phyloP scores from a whole-genome alignment of 2,113 vertebrate species.

The Nothocercus julius region DNA sequence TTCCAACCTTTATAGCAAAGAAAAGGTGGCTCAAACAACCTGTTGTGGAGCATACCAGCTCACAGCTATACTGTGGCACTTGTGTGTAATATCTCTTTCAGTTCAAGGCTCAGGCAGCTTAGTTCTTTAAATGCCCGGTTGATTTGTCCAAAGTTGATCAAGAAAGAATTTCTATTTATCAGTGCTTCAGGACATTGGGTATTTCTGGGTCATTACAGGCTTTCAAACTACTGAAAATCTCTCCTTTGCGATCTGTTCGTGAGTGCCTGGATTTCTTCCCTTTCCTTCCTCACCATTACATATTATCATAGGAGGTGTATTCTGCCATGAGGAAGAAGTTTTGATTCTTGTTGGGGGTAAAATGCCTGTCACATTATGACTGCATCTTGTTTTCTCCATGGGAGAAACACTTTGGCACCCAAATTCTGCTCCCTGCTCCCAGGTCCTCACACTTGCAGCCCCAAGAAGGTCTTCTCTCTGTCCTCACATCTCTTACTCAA shows the following conservation, averaged over 20 bases:
- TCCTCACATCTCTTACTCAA: neutral
- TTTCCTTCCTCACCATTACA: neutral
- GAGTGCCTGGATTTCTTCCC: neutral
- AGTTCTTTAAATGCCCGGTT: neutral
- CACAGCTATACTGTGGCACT: neutral
- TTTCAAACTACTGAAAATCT: neutral
- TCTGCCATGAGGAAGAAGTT: neutral
- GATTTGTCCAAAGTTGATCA: neutral
- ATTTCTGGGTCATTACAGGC: neutral
- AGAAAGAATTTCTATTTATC: neutral
- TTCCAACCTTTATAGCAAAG: neutral
- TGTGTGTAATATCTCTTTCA: neutral
- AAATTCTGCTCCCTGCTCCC: neutral
- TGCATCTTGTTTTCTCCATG: neutral
- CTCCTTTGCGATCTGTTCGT: neutral
- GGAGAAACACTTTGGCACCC: neutral
- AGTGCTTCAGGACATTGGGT: neutral
- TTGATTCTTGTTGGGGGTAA: neutral
- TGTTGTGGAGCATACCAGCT: neutral
- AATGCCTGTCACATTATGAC: too few species aligned
- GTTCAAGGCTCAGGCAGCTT: neutral
- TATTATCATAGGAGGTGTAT: neutral
- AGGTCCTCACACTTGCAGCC: neutral
- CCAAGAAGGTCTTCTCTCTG: neutral
- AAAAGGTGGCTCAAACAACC: neutral